These are phyloP conservation scores for Penaeus indicus DNA, from an alignment of 1,140 invertebrate species.

Conservation along the genomic window DNA sequence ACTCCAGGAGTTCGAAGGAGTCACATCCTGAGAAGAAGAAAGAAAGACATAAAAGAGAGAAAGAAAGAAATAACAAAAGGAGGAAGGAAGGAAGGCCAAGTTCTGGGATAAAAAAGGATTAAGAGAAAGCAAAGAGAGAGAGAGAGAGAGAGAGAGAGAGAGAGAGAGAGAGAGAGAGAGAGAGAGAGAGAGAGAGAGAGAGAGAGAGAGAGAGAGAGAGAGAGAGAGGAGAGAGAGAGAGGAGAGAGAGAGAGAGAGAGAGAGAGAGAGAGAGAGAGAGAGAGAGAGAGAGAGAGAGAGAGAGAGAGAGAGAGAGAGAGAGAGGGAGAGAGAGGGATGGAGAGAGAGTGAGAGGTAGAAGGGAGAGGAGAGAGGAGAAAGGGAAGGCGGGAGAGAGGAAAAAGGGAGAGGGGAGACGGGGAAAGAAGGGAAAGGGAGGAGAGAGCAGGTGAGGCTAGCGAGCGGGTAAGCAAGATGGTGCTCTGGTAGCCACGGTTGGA, in stretches of 20 bases:
- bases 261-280: conserved; percentile 40
- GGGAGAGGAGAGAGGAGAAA: neutral
- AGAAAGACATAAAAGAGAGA: too few relatives aligned
- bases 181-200: neutral
- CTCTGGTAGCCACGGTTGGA: too few relatives aligned
- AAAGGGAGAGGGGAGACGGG: too few relatives aligned
- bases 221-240: neutral
- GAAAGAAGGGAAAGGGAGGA: too few relatives aligned
- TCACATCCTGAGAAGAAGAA: too few relatives aligned
- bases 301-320: conserved; percentile 16
- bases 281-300: conserved; percentile 30
- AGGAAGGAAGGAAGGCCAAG: too few relatives aligned
- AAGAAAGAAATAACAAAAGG: too few relatives aligned
- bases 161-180: neutral
- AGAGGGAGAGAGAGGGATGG: neutral
- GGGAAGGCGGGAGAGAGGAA: neutral
- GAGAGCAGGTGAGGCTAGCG: neutral
- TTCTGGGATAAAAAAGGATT: too few relatives aligned
- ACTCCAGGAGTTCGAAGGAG: too few relatives aligned
- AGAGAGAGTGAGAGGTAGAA: neutral
- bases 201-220: neutral
- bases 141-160: conserved; percentile 31
- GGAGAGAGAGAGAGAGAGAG: conserved; percentile 39
- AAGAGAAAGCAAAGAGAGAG: neutral
- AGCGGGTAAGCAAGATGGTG: too few relatives aligned